Conservation (phyloP, 1,140 invertebrate genomes). For the Dinoponera quadriceps region DNA sequence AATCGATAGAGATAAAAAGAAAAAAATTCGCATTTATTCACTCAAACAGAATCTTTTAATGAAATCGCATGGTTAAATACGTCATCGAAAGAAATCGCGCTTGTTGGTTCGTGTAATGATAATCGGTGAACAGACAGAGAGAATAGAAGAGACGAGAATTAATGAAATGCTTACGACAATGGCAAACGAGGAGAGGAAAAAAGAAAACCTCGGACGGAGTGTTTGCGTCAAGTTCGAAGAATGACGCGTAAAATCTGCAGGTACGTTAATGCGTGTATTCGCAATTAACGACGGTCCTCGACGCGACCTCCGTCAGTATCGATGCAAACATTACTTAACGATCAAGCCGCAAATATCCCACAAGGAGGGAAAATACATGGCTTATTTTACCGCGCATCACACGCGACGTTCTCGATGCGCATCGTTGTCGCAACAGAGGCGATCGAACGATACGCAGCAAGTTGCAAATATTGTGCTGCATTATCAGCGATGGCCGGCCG, state of each 20-base stretch:
- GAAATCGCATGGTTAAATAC: too few relatives aligned
- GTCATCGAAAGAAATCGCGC: too few relatives aligned
- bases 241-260: neutral
- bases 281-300: conserved; percentile 16
- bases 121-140: too few relatives aligned
- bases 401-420: neutral
- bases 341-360: conserved; percentile 16
- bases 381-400: too few relatives aligned
- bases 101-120: too few relatives aligned
- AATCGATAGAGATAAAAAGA: too few relatives aligned
- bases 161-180: conserved; percentile 42
- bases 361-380: neutral
- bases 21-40: too few relatives aligned
- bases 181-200: neutral
- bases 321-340: conserved; percentile 36
- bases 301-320: neutral
- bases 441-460: conserved; percentile 32
- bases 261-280: conserved; percentile 14
- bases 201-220: neutral
- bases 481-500: neutral
- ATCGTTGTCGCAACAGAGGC: neutral
- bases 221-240: neutral
- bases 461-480: conserved; percentile 12
- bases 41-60: too few relatives aligned
- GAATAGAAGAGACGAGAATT: neutral